Evolutionary conservation across 2,797 vertebrate species (phyloP), one percentile per base, ranked within the genome.

Genomic region (Crocidura indochinensis): DNA sequence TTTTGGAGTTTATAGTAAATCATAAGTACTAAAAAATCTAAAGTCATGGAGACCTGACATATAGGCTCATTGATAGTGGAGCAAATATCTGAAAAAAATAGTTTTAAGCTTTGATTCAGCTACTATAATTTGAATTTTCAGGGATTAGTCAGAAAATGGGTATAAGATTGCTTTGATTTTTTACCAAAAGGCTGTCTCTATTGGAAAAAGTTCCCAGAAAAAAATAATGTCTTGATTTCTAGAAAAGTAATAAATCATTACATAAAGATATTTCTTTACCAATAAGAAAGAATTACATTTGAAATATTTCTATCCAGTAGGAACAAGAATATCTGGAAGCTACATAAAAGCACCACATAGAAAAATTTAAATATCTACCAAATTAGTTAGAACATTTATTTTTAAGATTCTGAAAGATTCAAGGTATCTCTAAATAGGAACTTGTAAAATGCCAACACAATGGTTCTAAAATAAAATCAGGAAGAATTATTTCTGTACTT

Each of bases 321-420:
- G 1, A 7, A 74, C 1, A 71, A 31, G 6, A 88, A 76, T 71
- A 8, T 49, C 38, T 90, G 17, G 10, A 91, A 93, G 88, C 0
- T 2, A 20, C 47, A 83, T 0, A n/a, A 82, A 91, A 76, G 20
- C 31, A 64, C 17, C 46, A 53, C 26, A 83, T 8, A 76, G 65
- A 65, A 79, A 9, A 93, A 74, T 22, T 77, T 22, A 86, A 92
- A 71, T 71, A 86, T 29, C 53, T 92, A 65, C 2, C 27, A 53
- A 47, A 75, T 84, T 26, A 53, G 24, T 60, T 74, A 88, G 26
- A 10, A 73, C 85, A 26, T 90, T 26, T 26, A 31, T n/a, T 74
- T 47, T 38, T 26, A 92, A 68, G 2, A 83, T 62, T 22, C 12
- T 68, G 56, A 92, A 90, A 46, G 17, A 87, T 5, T 3, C 8